Conservation (phyloP, 1,140 invertebrate genomes). For the Drosophila eugracilis region DNA sequence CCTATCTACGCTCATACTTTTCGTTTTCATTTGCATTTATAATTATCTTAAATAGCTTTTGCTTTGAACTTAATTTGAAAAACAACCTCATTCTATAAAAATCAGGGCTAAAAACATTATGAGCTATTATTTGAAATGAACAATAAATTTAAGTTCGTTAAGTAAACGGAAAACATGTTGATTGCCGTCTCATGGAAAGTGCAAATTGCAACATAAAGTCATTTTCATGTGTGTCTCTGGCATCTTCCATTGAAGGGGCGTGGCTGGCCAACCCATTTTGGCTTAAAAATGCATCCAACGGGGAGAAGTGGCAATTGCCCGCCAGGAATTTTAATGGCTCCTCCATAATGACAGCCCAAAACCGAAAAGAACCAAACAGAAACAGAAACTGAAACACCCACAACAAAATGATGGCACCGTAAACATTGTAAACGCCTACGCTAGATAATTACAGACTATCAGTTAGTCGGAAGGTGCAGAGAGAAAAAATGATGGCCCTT, state of each 20-base stretch:
- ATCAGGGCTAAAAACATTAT: not conserved
- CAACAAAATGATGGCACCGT: conserved; percentile 42
- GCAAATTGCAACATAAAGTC: conserved; percentile 5
- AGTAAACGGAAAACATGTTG: not conserved
- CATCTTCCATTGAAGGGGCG: conserved; percentile 11
- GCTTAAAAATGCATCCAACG: conserved; percentile 2
- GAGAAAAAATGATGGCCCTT: conserved; percentile 3
- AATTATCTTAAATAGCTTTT: not conserved
- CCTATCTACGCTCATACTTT: no score
- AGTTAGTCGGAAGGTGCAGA: conserved; percentile 20
- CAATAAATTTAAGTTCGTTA: not conserved
- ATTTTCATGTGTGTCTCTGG: conserved; percentile 13
- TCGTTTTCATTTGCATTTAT: no score
- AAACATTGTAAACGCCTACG: conserved; percentile 66
- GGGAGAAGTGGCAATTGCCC: conserved; percentile 26
- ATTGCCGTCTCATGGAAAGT: not conserved
- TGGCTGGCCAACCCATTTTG: conserved; percentile 10
- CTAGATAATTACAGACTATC: conserved; percentile 72
- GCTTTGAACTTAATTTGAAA: not conserved
- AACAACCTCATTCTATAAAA: not conserved
- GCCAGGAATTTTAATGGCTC: conserved; percentile 34
- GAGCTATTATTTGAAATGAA: not conserved
- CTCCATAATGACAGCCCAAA: conserved; percentile 41
- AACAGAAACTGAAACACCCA: conserved; percentile 30
- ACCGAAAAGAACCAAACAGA: conserved; percentile 7